These are phyloP conservation scores for Myotis vivesi DNA, from an alignment of 2,797 vertebrate species.

Conservation along the genomic window DNA sequence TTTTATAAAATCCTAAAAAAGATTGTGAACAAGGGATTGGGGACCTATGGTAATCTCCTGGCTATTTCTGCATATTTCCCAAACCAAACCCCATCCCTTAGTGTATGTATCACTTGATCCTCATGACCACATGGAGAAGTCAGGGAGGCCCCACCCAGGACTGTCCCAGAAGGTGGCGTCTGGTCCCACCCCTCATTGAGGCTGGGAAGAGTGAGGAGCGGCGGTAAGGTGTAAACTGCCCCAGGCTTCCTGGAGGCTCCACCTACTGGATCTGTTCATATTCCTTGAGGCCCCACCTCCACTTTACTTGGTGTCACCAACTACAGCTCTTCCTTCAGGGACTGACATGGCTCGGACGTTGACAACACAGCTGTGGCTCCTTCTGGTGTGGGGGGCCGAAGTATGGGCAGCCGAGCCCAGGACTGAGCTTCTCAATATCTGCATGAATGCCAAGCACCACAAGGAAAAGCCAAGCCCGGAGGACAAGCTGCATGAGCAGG, in stretches of 20 bases:
- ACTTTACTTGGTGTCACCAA: slow-evolving; percentile 15
- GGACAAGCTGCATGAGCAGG: slow-evolving; percentile 89
- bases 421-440: slow-evolving; percentile 88
- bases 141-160: not conserved
- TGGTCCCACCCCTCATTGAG: not conserved
- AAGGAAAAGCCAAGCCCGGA: slow-evolving; percentile 90
- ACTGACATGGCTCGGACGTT: slow-evolving; percentile 22
- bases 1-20: not conserved
- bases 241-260: not conserved
- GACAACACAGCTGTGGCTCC: slow-evolving; percentile 13
- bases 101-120: not conserved
- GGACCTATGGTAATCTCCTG: not conserved
- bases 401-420: not conserved
- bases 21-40: not conserved
- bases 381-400: not conserved
- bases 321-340: slow-evolving; percentile 8
- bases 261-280: not conserved
- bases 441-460: slow-evolving; percentile 94
- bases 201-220: not conserved
- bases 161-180: not conserved
- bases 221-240: not conserved
- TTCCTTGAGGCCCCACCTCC: not conserved
- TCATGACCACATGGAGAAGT: not conserved
- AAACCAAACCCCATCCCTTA: not conserved
- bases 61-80: not conserved